These are phyloP conservation scores for Podarcis siculus DNA, from an alignment of 2,797 vertebrate genomes.

Conservation along the genomic window DNA sequence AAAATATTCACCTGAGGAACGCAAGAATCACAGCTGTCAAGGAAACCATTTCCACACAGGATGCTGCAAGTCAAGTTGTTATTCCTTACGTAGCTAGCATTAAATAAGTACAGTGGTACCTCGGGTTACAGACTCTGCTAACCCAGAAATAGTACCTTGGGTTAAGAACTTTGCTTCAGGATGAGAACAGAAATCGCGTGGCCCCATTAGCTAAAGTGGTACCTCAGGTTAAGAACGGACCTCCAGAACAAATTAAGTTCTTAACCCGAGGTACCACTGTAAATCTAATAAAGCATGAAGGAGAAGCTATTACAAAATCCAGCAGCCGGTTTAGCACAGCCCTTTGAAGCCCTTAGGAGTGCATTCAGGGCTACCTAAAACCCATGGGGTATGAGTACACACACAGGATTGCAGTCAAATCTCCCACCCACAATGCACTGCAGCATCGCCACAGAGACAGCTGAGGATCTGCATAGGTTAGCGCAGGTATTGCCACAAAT, in stretches of 20 bases:
- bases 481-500: background rate
- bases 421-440: no score
- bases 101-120: no score
- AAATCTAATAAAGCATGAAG: no score
- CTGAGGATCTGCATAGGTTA: background rate
- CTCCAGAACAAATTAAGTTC: no score
- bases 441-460: background rate
- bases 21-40: background rate
- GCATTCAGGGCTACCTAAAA: background rate
- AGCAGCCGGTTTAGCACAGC: background rate
- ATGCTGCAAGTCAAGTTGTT: background rate
- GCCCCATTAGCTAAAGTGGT: no score
- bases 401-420: background rate
- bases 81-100: background rate
- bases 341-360: background rate
- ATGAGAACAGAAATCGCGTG: no score
- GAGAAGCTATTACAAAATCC: background rate
- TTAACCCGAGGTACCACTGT: no score
- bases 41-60: no score
- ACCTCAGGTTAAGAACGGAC: no score
- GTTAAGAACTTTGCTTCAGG: no score
- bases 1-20: constrained; percentile 87
- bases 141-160: no score
- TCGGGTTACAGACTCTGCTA: no score
- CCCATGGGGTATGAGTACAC: background rate